A percentile compares a stretch with the other conserved stretches of the same genome.
Evolutionary conservation across 1,140 invertebrate species (phyloP).

Genomic region (Musca domestica): DNA sequence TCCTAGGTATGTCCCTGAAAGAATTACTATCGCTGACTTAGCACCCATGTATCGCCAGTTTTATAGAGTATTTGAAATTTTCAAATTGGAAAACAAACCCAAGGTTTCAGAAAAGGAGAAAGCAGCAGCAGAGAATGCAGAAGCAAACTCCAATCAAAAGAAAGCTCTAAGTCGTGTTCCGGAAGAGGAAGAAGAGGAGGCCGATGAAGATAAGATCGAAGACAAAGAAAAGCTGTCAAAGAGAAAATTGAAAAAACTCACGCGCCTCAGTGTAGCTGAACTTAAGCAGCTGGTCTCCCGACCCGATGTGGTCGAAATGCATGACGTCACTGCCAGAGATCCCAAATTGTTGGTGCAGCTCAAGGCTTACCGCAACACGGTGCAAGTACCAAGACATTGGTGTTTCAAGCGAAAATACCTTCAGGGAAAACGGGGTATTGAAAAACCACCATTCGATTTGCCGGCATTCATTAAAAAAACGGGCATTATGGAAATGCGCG

Average conservation of each 20-base stretch:
- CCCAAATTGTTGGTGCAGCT: conserved; percentile 93
- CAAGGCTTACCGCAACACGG: conserved; percentile 94
- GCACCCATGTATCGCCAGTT: conserved; percentile 84
- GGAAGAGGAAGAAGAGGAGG: conserved; percentile 58
- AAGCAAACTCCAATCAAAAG: conserved; percentile 60
- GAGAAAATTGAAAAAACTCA: conserved; percentile 91
- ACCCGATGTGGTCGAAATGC: conserved; percentile 99
- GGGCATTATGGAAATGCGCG: conserved; percentile 99
- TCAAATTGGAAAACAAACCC: conserved; percentile 71
- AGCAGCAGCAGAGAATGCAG: conserved; percentile 54
- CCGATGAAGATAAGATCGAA: conserved; percentile 62
- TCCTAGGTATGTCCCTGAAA: conserved; percentile 70
- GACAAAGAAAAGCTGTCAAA: conserved; percentile 90
- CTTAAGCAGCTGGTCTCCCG: conserved; percentile 89
- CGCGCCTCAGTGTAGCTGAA: conserved; percentile 90
- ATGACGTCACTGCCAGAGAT: conserved; percentile 97
- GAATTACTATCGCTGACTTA: conserved; percentile 69
- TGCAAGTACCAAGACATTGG: conserved; percentile 97
- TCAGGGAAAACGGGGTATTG: conserved; percentile 97
- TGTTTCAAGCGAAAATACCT: conserved; percentile 94
- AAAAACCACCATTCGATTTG: conserved; percentile 97
- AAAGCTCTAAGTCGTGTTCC: conserved; percentile 69
- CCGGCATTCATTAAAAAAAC: conserved; percentile 99
- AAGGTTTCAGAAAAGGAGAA: conserved; percentile 56
- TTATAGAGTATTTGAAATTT: conserved; percentile 81